Base-by-base conservation (phyloP, 2,113 vertebrate genomes). In the Choloepus hoffmanni region DNA sequence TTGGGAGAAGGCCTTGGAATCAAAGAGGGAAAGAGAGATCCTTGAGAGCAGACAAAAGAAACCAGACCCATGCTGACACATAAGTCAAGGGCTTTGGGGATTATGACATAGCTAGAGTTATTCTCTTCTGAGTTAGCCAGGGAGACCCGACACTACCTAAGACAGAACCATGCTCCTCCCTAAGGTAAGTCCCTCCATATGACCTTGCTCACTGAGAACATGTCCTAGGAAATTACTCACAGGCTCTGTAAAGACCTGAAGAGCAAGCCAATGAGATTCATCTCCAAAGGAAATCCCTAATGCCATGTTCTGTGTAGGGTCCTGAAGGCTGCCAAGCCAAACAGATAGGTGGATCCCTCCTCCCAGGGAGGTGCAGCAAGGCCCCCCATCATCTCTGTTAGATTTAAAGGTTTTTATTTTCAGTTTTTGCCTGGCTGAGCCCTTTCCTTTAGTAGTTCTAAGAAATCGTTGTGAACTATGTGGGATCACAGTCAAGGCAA, bases 311-410 rank as follows among this genome's bases (percentile, higher is more conserved):
- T 65, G 4, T 58, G 43, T 26, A 53, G 78, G 60, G 77, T 5
- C 55, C 90, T 84, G 76, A 58, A 90, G 91, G 5, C 63, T 97
- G 82, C 85, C 89, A 89, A 65, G 74, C 55, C 68, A 86, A 67
- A 45, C 63, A 36, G 60, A 6, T 88, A 95, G 82, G 79, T 92
- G 85, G 48, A 33, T 12, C 36, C n/a, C 21, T 81, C 33, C 43
- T 90, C 14, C 73, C 11, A 45, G 7, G 62, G 45, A 92, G 67
- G 65, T 65, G 45, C 1, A 1, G 73, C 15, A 23, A 55, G 87
- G n/a, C 65, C 90, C 48, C 53, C 82, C 43, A 43, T 95, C 92
- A 92, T 88, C 62, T 90, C 82, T 9, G 3, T 43, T 65, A 43
- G 53, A 94, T 33, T 79, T 12, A 78, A 62, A 83, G 24, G 58